Conservation (phyloP, 2,888 invertebrate genomes). For the Phaedon cochleariae region DNA sequence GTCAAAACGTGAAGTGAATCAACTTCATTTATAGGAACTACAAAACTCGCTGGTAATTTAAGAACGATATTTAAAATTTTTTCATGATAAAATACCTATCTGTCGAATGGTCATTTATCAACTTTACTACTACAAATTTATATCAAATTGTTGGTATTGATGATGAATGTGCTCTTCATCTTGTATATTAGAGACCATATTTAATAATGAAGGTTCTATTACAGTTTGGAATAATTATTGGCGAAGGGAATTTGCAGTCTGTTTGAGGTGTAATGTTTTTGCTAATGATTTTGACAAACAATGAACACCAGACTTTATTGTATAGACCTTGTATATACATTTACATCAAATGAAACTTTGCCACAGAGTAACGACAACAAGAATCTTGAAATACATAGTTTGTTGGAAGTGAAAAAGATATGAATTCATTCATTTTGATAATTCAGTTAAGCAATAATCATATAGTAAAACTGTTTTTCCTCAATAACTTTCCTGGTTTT, state of each 20-base stretch:
- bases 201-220: constrained; percentile 45
- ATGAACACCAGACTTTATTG: constrained; percentile 34
- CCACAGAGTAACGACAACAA: neutral
- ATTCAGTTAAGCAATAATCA: neutral
- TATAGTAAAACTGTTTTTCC: no score
- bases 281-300: constrained; percentile 38
- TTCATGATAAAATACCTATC: constrained; percentile 45
- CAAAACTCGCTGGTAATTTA: constrained; percentile 81
- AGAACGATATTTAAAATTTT: constrained; percentile 66
- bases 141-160: constrained; percentile 40
- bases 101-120: constrained; percentile 30
- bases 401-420: no score
- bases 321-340: constrained; percentile 49
- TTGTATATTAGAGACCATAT: constrained; percentile 54
- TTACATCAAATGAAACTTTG: neutral
- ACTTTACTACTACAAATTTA: constrained; percentile 21
- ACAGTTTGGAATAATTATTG: constrained; percentile 21
- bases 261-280: constrained; percentile 13
- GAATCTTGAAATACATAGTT: neutral
- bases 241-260: constrained; percentile 10
- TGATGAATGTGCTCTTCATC: constrained; percentile 42
- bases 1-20: constrained; percentile 58
- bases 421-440: neutral
- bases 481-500: constrained; percentile 19
- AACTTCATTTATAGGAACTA: constrained; percentile 73